Base-by-base conservation (phyloP, 2,888 invertebrate genomes). In the Hydraecia micacea region DNA sequence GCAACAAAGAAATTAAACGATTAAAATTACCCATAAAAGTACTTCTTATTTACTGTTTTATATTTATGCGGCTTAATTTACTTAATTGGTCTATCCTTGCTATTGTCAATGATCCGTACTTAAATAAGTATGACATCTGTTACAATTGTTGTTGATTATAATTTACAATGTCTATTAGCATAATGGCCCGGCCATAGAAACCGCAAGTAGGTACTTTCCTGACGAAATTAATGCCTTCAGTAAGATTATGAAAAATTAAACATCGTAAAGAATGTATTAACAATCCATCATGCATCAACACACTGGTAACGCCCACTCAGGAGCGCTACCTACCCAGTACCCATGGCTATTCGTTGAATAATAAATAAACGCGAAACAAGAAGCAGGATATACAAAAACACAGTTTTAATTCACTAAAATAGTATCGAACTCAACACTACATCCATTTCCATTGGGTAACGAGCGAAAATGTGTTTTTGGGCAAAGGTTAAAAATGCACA, bases 301-400 rank as follows among this genome's bases (percentile, higher is more conserved):
- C 52, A 69, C 42, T 76, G 66, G 67, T 39, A 77, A 86, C 83
- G 83, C 84, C 83, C 83, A 80, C 89, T 78, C 77, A 73, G 52
- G 71, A 77, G 75, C 73, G 62, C 68, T 68, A 66, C 70, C 76
- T 75, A 69, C 72, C 67, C 77, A 65, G 18, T 80, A 60, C 66
- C 73, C 78, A 76, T 83, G 76, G 79, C 63, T 83, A 80, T 89
- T 80, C 75, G 80, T 60, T 63, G 73, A 86, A 87, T 85, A 88
- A 88, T 84, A 87, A 88, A 86, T 85, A 85, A 73, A 77, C 39
- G 60, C 60, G 39, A 75, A 85, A 86, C 65, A 58, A 72, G 68
- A 77, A 62, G 28, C 65, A 49, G 42, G 28, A 32, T 72, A 62
- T 84, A 36, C 13, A 0, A 52, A 72, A 55, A 58, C 55, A 46